Conservation (phyloP, 2,797 vertebrate species). For the Spheniscus humboldti region DNA sequence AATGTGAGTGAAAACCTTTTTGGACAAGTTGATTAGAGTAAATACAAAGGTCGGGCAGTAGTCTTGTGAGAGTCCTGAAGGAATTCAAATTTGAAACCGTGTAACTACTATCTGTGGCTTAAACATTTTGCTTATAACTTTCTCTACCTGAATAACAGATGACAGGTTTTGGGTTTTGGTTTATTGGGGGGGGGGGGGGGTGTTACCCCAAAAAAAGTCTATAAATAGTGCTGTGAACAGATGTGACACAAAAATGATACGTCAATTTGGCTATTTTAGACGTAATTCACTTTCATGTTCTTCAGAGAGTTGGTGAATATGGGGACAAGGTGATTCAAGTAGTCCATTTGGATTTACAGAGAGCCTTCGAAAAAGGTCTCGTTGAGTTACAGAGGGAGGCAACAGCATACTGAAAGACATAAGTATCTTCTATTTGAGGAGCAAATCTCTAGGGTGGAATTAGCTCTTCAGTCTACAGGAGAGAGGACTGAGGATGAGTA, state of each 20-base stretch:
- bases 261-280: neutral
- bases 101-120: neutral
- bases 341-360: neutral
- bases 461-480: neutral
- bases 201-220: neutral
- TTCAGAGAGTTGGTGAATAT: neutral
- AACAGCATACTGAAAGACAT: neutral
- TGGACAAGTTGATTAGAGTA: neutral
- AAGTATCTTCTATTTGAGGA: neutral
- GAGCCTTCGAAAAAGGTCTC: neutral
- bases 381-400: neutral
- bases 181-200: neutral
- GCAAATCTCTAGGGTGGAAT: neutral
- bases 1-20: neutral
- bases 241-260: accelerated
- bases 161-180: neutral
- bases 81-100: neutral
- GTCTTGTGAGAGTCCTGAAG: neutral
- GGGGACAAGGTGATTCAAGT: neutral
- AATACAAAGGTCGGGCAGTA: neutral
- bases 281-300: neutral
- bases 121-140: neutral
- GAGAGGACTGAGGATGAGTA: neutral
- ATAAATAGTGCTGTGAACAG: neutral
- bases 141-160: neutral